Evolutionary conservation across 2,888 invertebrate genomes (phyloP).

Genomic region (Hedya salicella): DNA sequence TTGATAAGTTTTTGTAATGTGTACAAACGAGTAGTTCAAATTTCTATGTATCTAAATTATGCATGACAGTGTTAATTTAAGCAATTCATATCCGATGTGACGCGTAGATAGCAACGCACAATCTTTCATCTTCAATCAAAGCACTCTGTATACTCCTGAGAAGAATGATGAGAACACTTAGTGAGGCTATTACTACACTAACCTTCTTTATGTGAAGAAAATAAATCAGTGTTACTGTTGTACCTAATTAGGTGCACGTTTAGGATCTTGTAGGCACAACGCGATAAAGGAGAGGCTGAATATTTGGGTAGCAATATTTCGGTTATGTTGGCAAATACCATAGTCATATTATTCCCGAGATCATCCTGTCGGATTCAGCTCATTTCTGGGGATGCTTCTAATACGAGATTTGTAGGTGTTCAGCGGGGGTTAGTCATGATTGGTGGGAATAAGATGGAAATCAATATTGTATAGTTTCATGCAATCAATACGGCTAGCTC

Average conservation of each 20-base stretch:
- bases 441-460: neutral
- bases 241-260: constrained; percentile 18
- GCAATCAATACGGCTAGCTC: no score
- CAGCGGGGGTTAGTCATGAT: constrained; percentile 7
- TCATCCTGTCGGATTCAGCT: constrained; percentile 19
- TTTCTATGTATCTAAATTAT: no score
- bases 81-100: no score
- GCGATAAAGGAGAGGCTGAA: constrained; percentile 2
- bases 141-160: neutral
- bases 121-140: neutral
- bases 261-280: constrained; percentile 2
- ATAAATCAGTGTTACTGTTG: neutral
- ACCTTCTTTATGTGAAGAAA: neutral
- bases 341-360: constrained; percentile 28
- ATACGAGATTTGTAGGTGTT: constrained; percentile 24
- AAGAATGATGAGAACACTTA: neutral
- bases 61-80: no score
- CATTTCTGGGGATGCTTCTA: constrained; percentile 8
- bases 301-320: constrained; percentile 25
- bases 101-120: neutral
- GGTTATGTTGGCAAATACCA: constrained; percentile 21
- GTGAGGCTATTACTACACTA: neutral
- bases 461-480: neutral
- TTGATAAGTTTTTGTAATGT: no score
- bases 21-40: no score